Percentiles rank a stretch among this genome's conserved stretches.
Evolutionary conservation across 2,888 invertebrate genomes (phyloP).

Genomic region (Nemoura dubitans): DNA sequence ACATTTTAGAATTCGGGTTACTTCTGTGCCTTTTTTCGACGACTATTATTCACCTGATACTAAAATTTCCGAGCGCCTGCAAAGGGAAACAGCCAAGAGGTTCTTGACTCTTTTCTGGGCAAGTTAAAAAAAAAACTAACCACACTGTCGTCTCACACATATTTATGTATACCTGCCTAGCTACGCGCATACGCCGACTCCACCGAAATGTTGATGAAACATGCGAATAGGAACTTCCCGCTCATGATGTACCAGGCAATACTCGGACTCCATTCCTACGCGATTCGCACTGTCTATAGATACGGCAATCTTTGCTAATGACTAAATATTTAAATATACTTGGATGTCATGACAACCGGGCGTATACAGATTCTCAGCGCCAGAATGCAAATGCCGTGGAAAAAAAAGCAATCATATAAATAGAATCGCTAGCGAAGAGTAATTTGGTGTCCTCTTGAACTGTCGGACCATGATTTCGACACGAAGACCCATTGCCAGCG

Average conservation of each 20-base stretch:
- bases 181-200: too few species aligned
- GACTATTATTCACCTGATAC: neutral
- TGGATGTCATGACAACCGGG: too few species aligned
- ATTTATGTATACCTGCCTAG: neutral
- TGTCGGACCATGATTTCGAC: neutral
- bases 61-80: neutral
- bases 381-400: too few species aligned
- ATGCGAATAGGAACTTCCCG: neutral
- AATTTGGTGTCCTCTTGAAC: neutral
- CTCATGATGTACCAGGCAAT: neutral
- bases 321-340: too few species aligned
- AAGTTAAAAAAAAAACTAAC: neutral
- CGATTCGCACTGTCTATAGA: too few species aligned
- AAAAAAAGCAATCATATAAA: too few species aligned
- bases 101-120: neutral
- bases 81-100: neutral
- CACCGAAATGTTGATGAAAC: neutral
- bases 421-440: too few species aligned
- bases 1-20: too few species aligned
- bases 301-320: too few species aligned
- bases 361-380: too few species aligned
- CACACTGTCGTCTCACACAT: neutral
- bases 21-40: neutral
- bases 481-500: conserved; percentile 1
- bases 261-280: too few species aligned